A percentile compares a stretch with the other conserved stretches of the same genome.
phyloP scores from a whole-genome alignment of 2,888 invertebrate species.

The Drosophila multiciliata region DNA sequence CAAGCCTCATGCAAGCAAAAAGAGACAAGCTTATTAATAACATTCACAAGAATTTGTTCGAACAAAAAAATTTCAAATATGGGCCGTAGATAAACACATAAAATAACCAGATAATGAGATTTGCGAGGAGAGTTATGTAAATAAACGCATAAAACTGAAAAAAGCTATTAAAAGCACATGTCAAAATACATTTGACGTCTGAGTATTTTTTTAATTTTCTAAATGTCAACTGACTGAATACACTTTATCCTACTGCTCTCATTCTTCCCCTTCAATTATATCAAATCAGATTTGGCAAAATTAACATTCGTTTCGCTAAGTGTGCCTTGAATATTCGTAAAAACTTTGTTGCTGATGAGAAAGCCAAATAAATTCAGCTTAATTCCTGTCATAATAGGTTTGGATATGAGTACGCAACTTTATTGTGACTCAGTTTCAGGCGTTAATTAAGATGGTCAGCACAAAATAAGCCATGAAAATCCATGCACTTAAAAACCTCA shows the following conservation, averaged over 20 bases:
- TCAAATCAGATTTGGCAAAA: neutral
- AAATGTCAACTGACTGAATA: neutral
- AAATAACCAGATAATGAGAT: neutral
- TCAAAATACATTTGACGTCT: neutral
- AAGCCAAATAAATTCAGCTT: neutral
- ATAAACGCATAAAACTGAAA: neutral
- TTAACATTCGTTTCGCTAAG: neutral
- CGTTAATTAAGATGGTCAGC: slow-evolving; percentile 30
- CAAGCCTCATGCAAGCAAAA: neutral
- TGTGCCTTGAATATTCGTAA: neutral
- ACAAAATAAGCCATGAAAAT: slow-evolving; percentile 11
- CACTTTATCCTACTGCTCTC: too few relatives aligned
- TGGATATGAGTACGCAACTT: slow-evolving; percentile 7
- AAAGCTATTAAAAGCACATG: neutral
- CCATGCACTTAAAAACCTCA: neutral
- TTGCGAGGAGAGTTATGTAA: neutral
- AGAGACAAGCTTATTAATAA: neutral
- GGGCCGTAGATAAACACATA: neutral
- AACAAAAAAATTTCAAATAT: neutral
- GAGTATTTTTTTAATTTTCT: neutral
- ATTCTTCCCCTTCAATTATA: neutral
- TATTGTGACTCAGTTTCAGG: slow-evolving; percentile 29
- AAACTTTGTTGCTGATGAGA: neutral
- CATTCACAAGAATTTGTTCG: neutral
- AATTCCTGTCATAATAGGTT: slow-evolving; percentile 5